Conservation (phyloP, 2,888 invertebrate species). For the Plemyria rubiginata region DNA sequence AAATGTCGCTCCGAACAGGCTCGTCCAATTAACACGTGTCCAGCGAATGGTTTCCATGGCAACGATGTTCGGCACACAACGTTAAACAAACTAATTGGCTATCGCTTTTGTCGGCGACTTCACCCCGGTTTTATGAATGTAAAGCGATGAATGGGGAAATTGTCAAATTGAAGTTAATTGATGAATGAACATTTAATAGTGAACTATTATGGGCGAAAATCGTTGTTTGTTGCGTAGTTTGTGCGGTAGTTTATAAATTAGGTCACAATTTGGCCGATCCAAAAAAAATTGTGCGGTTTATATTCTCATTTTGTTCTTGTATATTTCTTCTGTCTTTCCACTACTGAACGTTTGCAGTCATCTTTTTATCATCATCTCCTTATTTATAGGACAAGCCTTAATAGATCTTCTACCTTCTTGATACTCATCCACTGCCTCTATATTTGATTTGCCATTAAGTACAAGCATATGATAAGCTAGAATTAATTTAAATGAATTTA, state of each 20-base stretch:
- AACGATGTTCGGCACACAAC: conserved; percentile 59
- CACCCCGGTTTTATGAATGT: conserved; percentile 54
- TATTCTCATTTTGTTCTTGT: not conserved
- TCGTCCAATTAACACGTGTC: conserved; percentile 71
- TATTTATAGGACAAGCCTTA: too few species aligned
- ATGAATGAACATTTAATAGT: conserved; percentile 52
- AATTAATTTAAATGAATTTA: too few species aligned
- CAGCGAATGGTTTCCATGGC: conserved; percentile 60
- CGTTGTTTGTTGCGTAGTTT: conserved; percentile 33
- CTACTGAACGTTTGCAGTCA: too few species aligned
- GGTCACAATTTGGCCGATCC: not conserved
- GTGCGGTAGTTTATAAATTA: conserved; percentile 21
- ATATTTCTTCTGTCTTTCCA: too few species aligned
- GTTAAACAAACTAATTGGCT: conserved; percentile 78
- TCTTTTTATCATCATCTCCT: too few species aligned
- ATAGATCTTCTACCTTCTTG: too few species aligned
- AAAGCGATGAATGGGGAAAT: conserved; percentile 45
- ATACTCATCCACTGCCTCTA: too few species aligned
- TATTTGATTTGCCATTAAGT: too few species aligned
- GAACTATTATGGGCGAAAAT: conserved; percentile 37
- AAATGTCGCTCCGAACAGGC: conserved; percentile 62
- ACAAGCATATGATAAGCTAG: too few species aligned
- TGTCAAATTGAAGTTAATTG: conserved; percentile 49
- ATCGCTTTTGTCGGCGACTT: conserved; percentile 59
- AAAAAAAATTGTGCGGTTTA: not conserved